Base-by-base conservation (phyloP, 2,888 invertebrate genomes). In the Polia nebulosa region DNA sequence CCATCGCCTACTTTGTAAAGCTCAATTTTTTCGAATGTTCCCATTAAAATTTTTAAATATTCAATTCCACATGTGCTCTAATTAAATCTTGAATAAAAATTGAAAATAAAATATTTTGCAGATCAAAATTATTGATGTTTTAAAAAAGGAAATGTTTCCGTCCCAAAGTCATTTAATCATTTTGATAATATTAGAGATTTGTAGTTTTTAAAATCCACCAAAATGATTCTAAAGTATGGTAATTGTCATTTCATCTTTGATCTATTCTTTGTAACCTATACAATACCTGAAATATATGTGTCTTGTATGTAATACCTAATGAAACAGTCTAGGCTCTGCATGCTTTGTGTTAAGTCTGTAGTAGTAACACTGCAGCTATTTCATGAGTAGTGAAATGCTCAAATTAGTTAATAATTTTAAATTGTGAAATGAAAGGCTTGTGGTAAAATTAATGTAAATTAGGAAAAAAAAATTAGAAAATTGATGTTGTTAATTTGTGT, bases 101-200 rank as follows among this genome's bases (percentile, higher is more conserved):
- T 64, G 11, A 57, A 65, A 63, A 25, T 47, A 49, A 78, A 67
- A 71, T 73, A 73, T 86, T 78, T 81, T 83, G 64, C 84, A 68
- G 74, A 74, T 69, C 60, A 76, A 71, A 73, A 74, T 70, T 76
- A 77, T 80, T 82, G 80, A 85, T 85, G 76, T 83, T 90, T 89
- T 87, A 78, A 91, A 90, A 78, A 91, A 90, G 89, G 88, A 91
- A 94, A 94, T 93, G 92, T 94, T 92, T 95, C 95, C 95, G 95
- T 95, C 95, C 95, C 93, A 89, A 94, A 85, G 94, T 95, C 95
- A 94, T 94, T 94, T 95, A 91, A 89, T 87, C 85, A 88, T 91
- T 92, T 89, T 90, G 89, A 90, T 87, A 88, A 87, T 80, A 85
- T 78, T 86, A 81, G 88, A 88, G 84, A 88, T 79, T 82, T 72